phyloP scores from a whole-genome alignment of 2,797 vertebrate species.

The Lagodon rhomboides region DNA sequence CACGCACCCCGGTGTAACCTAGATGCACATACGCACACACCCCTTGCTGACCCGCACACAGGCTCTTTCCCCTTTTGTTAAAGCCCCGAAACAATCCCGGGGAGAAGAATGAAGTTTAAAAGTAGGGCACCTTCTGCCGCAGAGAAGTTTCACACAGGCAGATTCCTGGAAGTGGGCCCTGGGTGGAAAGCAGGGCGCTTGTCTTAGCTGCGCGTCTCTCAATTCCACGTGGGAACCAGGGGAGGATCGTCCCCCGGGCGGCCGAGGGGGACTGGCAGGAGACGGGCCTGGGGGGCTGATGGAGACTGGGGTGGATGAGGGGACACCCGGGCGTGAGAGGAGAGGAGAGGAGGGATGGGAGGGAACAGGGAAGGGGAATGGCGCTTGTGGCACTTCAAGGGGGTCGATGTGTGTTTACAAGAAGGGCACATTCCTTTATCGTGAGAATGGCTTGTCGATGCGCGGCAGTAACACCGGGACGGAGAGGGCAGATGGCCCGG shows the following conservation, averaged over 20 bases:
- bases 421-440: constrained; percentile 79
- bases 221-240: constrained; percentile 78
- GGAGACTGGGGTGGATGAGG: constrained; percentile 32
- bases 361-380: constrained; percentile 43
- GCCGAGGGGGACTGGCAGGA: constrained; percentile 40
- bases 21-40: constrained; percentile 74
- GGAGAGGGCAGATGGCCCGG: constrained; percentile 71
- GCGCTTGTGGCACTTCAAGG: constrained; percentile 54
- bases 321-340: constrained; percentile 45
- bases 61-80: constrained; percentile 79
- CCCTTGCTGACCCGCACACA: constrained; percentile 71
- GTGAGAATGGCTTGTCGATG: constrained; percentile 78
- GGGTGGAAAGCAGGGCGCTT: constrained; percentile 68
- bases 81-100: constrained; percentile 79
- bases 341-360: constrained; percentile 49
- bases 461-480: constrained; percentile 55
- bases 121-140: constrained; percentile 87
- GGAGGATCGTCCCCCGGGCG: constrained; percentile 62
- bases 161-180: constrained; percentile 80
- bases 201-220: constrained; percentile 59
- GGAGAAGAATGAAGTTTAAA: constrained; percentile 84
- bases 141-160: constrained; percentile 78
- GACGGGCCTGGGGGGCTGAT: constrained; percentile 28
- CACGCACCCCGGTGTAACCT: constrained; percentile 57
- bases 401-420: constrained; percentile 73